These are phyloP conservation scores for Hedychridium roseum DNA, from an alignment of 2,888 invertebrate genomes.

Conservation along the genomic window DNA sequence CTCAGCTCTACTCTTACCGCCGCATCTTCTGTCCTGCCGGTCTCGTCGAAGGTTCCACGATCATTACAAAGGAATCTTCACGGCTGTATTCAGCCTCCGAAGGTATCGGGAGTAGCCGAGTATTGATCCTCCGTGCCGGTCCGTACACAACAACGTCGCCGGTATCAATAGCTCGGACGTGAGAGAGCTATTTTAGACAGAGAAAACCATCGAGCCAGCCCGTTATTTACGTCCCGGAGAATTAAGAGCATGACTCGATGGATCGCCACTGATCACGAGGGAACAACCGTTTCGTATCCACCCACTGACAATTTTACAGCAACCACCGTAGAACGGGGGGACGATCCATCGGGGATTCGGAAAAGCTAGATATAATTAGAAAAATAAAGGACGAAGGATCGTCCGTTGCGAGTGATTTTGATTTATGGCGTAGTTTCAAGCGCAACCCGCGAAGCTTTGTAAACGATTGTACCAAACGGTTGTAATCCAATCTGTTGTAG, in stretches of 20 bases:
- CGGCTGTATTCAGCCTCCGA: slow-evolving; percentile 30
- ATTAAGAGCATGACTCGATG: slow-evolving; percentile 11
- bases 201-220: slow-evolving; percentile 5
- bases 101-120: slow-evolving; percentile 31
- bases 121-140: slow-evolving; percentile 30
- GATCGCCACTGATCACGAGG: neutral
- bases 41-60: slow-evolving; percentile 31
- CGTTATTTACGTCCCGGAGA: slow-evolving; percentile 23
- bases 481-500: too few species aligned
- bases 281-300: neutral
- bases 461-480: too few species aligned
- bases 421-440: neutral
- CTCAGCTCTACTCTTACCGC: too few species aligned
- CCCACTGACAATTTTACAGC: too few species aligned
- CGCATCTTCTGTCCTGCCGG: too few species aligned
- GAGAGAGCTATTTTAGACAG: slow-evolving; percentile 35
- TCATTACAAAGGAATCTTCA: slow-evolving; percentile 40
- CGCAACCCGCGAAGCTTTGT: neutral
- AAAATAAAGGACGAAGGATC: neutral
- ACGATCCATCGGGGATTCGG: neutral
- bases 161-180: slow-evolving; percentile 34
- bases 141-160: slow-evolving; percentile 28
- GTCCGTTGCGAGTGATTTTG: neutral
- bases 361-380: neutral
- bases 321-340: neutral